Evolutionary conservation across 2,113 vertebrate species (phyloP), one percentile per base, ranked within the genome.

Genomic region (Neolamprologus cancellatus): DNA sequence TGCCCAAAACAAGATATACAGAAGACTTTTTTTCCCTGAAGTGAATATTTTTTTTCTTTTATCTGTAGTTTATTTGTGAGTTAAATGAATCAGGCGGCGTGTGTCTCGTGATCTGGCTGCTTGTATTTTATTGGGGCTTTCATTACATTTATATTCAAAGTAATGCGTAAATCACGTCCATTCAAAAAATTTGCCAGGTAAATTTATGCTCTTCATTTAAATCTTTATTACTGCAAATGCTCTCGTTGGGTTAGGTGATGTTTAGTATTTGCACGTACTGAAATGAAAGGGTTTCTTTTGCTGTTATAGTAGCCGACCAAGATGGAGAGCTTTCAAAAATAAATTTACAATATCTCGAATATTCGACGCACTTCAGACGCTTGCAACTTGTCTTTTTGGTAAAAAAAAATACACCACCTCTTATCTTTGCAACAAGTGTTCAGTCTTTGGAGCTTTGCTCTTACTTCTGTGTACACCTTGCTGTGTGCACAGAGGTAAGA

Each of bases 11-110:
- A 30, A 74, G 39, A 28, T 46, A 17, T 11, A 10, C 5, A 28
- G 1, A 28, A 46, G 6, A 0, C 14, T 28, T 18, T 46, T 15
- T 12, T 12, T 1, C 14, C 14, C 2, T 5, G 3, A 7, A 74
- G 41, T 46, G 23, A 46, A 17, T 41, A 0, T 23, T 69, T 41
- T 20, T 30, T 71, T 71, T n/a, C 0, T 10, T 17, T 17, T 3
- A 7, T 46, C 23, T 74, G 41, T 48, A 48, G 23, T 12, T 76
- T 3, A 48, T 50, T 30, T 50, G 15, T n/a, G 10, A 30, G 69
- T 48, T 5, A 18, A 76, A 48, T 50, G 44, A 76, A 48, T 4
- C 25, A 4, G 15, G 69, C 1, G 15, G 15, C 4, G 3, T 5
- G 11, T 3, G 9, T 30, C 23, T 48, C 8, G 69, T 76, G 23